These are phyloP conservation scores for Phocoena phocoena DNA, from an alignment of 2,113 vertebrate species.

Conservation along the genomic window DNA sequence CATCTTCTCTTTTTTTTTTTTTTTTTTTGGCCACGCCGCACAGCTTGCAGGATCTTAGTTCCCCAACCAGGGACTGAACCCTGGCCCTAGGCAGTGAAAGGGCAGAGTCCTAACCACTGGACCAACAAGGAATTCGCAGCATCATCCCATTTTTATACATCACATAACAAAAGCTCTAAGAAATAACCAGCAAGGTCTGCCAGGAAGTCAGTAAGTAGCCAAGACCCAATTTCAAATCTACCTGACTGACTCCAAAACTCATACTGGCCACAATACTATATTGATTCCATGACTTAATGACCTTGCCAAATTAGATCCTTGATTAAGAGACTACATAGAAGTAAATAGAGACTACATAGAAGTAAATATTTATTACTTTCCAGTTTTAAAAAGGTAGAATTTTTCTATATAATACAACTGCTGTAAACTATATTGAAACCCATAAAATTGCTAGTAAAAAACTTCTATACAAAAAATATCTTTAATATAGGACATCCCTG, in stretches of 20 bases:
- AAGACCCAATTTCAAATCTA: background rate
- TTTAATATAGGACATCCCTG: background rate
- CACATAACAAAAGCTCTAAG: background rate
- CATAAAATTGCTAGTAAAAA: background rate
- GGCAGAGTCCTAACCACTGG: background rate
- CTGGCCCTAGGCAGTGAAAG: accelerated
- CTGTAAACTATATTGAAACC: background rate
- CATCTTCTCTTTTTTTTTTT: background rate
- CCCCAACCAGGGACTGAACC: background rate
- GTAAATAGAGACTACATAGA: background rate
- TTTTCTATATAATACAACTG: background rate
- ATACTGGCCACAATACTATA: background rate
- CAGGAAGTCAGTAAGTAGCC: background rate
- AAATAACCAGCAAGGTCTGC: background rate
- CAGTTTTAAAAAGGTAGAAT: background rate
- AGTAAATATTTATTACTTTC: background rate
- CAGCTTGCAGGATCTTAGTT: background rate
- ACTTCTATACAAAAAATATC: background rate
- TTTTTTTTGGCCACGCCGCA: background rate
- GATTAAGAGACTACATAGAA: background rate
- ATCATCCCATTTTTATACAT: background rate
- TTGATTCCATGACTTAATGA: background rate
- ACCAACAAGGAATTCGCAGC: background rate
- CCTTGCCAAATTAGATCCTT: background rate
- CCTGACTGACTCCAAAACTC: background rate